Base-by-base conservation (phyloP, 2,113 vertebrate genomes). In the Dromiciops gliroides region DNA sequence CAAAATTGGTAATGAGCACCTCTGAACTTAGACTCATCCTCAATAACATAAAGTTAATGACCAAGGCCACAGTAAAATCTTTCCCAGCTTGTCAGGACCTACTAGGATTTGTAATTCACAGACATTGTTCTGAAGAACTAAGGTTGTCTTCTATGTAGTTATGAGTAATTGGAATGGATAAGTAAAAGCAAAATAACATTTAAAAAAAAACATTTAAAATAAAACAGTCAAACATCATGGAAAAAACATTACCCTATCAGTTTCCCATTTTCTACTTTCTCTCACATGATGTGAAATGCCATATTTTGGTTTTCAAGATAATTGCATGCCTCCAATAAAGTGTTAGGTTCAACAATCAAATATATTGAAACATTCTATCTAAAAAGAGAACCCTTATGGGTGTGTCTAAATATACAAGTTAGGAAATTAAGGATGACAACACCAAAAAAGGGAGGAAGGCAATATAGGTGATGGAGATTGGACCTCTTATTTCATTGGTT, bases 391-490 rank as follows among this genome's bases (percentile, higher is more conserved):
- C 7, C 25, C 24, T 25, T 25, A 25, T 25, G 4, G 23, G 8
- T 53, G 52, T 53, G 52, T 53, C 53, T 94, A 88, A 95, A 56
- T 50, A 51, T 91, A 23, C 93, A n/a, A n/a, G 56, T 88, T 24
- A 92, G 60, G 92, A 92, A 51, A 31, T 10, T 75, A 28, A 60
- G 5, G 8, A 67, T 94, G 37, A 94, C 89, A 89, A 2, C 89
- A 53, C 52, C 28, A 92, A 49, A 48, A 51, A 93, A 47, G 24
- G 24, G 31, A 92, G 9, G 7, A 53, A 16, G 24, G 52, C 25
- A 7, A 26, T 23, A 53, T 53, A 25, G 8, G 24, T 53, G 24
- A 53, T 53, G 52, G 25, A 25, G 5, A 53, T 25, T 26, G 24
- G 7, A 53, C 6, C 52, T 26, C 1, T 53, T 53, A 53, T 53